phyloP scores from a whole-genome alignment of 1,140 invertebrate genomes.

The Ceratosolen fusciceps region DNA sequence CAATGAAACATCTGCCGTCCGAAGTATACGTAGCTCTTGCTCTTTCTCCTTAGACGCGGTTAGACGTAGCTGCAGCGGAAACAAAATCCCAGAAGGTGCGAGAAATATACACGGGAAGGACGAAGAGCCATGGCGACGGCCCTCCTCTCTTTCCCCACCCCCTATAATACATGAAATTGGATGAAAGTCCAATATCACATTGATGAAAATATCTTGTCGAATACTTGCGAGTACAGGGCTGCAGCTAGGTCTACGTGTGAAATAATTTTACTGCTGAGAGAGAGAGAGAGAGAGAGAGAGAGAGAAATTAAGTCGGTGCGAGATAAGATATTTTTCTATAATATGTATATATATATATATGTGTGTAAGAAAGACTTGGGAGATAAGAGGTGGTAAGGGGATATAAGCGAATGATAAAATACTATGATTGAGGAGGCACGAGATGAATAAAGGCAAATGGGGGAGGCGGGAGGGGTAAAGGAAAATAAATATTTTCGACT shows the following conservation, averaged over 20 bases:
- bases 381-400: not conserved
- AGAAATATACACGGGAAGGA: not conserved
- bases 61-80: too few relatives aligned
- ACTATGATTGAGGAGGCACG: not conserved
- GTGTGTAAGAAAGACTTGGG: too few relatives aligned
- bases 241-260: not conserved
- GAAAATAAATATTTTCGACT: not conserved
- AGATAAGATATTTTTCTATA: too few relatives aligned
- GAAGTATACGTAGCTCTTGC: not conserved
- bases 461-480: too few relatives aligned
- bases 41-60: too few relatives aligned
- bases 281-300: not conserved
- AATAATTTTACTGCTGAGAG: not conserved
- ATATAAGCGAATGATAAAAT: not conserved
- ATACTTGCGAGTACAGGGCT: not conserved
- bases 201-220: slow-evolving; percentile 18
- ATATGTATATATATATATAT: too few relatives aligned
- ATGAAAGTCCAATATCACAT: slow-evolving; percentile 26
- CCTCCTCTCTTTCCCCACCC: too few relatives aligned
- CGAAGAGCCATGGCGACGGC: not conserved
- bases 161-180: slow-evolving; percentile 21
- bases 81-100: not conserved
- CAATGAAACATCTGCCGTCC: not conserved
- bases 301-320: not conserved
- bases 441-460: too few relatives aligned